These are phyloP conservation scores for Terrapene triunguis DNA, from an alignment of 2,113 vertebrate species.

Conservation along the genomic window DNA sequence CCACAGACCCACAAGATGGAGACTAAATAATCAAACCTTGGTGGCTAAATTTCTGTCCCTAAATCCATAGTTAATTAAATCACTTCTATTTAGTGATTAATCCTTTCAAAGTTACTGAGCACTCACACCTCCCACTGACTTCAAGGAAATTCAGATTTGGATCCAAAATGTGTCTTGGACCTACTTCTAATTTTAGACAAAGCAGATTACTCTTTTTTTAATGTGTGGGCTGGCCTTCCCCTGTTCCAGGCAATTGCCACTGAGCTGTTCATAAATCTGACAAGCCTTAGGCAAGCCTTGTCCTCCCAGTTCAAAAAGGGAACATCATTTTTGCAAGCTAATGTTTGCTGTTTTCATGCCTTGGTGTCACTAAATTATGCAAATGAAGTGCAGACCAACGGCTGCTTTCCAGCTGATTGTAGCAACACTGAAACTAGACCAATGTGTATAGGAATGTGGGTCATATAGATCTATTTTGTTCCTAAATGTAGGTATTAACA, in stretches of 20 bases:
- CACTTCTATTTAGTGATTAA: too few species aligned
- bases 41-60: background rate
- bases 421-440: constrained; percentile 14
- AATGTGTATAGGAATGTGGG: background rate
- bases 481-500: constrained; percentile 67
- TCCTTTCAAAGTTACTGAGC: background rate
- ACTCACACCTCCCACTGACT: background rate
- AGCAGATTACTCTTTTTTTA: constrained; percentile 36
- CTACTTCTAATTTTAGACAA: constrained; percentile 39
- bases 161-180: background rate
- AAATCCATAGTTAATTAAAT: background rate
- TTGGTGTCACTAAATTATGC: constrained; percentile 43
- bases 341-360: background rate
- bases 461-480: constrained; percentile 55
- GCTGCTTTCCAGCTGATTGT: constrained; percentile 8
- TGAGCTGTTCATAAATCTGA: constrained; percentile 58
- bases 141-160: constrained; percentile 17
- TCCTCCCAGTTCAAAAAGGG: constrained; percentile 35
- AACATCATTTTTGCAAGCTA: background rate
- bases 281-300: constrained; percentile 41
- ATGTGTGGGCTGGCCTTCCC: background rate
- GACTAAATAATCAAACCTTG: background rate
- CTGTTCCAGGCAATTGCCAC: constrained; percentile 51
- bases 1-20: background rate
- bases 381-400: constrained; percentile 63